These are phyloP conservation scores for Parauchenoglanis punctatus DNA, from an alignment of 2,797 vertebrate genomes.

Conservation along the genomic window DNA sequence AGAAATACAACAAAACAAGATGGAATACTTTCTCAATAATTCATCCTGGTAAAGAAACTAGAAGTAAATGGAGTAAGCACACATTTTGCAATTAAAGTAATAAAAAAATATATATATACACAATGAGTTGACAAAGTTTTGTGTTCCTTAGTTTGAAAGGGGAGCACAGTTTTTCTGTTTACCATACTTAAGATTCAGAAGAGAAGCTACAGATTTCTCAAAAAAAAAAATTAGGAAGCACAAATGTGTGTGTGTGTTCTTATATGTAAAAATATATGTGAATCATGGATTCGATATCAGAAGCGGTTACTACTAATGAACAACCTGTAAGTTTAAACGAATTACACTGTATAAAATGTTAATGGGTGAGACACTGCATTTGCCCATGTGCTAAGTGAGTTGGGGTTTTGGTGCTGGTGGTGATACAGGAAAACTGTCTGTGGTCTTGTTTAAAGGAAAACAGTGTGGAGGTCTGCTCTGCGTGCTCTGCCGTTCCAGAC, in stretches of 20 bases:
- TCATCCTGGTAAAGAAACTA: neutral
- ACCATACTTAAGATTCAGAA: neutral
- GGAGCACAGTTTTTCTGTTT: neutral
- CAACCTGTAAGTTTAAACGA: neutral
- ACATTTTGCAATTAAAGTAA: neutral
- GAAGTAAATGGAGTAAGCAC: neutral
- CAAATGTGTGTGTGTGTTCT: neutral
- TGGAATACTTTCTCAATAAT: neutral
- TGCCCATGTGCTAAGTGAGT: conserved; percentile 6
- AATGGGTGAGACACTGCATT: neutral
- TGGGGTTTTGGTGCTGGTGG: conserved; percentile 22
- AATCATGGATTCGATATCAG: neutral
- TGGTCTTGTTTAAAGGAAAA: conserved; percentile 56
- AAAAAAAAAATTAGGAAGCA: neutral
- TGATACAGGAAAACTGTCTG: conserved; percentile 34
- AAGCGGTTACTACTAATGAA: neutral
- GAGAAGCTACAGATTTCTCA: neutral
- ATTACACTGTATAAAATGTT: too few relatives aligned
- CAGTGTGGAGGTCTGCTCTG: conserved; percentile 51
- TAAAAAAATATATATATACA: neutral
- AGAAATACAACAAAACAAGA: neutral
- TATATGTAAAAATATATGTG: neutral
- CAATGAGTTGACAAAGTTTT: neutral
- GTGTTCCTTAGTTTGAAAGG: neutral
- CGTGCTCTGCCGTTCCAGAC: conserved; percentile 51